Base-by-base conservation (phyloP, 2,797 vertebrate species). In the Dendrocincla tyrannina region DNA sequence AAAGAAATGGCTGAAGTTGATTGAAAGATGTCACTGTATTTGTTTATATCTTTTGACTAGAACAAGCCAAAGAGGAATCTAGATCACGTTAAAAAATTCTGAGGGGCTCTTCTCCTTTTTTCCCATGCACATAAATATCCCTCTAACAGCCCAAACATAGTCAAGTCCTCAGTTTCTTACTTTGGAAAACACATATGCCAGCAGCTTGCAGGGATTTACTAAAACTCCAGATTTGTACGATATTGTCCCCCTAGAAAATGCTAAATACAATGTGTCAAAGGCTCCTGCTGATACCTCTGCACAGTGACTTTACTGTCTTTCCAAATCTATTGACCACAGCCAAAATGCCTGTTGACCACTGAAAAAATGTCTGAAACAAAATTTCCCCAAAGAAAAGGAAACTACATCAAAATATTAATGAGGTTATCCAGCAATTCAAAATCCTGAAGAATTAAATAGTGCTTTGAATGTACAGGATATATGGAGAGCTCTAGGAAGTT, bases 21-120 rank as follows among this genome's bases (percentile, higher is more conserved):
- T 11, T 60, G 32, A 76, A 83, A 49, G 9, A 18, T 77, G 39
- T 28, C 5, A 14, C 10, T n/a, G 9, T 28, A 27, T 74, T 80
- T 80, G 16, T 62, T 42, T 74, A 11, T 42, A 5, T 15, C 15
- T 85, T 73, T 55, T 56, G 25, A 28, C 37, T 30, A 33, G 62
- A 55, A 58, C 7, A 88, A 85, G 30, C 2, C 16, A 47, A 82
- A 87, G 35, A 22, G 11, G 9, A 89, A 64, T 17, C 39, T 27
- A 52, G 7, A 17, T 67, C 10, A 12, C 16, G 24, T 5, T 0
- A 2, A 35, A 49, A 84, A 42, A n/a, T 17, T 7, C 0, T 0
- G 0, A 55, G 6, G 3, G 3, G 6, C 3, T 68, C 27, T 44
- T 85, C 33, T 78, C 22, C 22, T 49, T 47, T 18, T 50, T 93